phyloP scores from a whole-genome alignment of 2,113 vertebrate genomes.

The Cariama cristata region DNA sequence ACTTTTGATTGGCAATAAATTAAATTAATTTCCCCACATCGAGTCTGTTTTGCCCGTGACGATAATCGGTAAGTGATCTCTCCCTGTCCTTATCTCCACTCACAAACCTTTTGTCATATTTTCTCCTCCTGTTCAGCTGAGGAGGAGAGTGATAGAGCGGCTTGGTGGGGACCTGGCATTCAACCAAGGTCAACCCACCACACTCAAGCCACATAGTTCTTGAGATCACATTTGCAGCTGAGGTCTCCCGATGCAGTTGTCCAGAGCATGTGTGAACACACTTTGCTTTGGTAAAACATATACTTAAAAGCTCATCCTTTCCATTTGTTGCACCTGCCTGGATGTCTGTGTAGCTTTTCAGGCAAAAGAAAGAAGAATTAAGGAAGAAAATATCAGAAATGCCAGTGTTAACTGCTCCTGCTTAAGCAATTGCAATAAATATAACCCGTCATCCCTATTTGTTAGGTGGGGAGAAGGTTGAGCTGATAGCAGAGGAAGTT shows the following conservation, averaged over 20 bases:
- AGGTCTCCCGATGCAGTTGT: neutral
- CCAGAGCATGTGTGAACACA: accelerated
- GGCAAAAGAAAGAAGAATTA: neutral
- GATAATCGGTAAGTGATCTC: neutral
- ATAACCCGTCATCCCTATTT: neutral
- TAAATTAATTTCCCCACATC: no score
- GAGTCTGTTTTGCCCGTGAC: no score
- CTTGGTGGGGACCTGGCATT: neutral
- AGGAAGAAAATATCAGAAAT: neutral
- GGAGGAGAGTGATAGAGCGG: neutral
- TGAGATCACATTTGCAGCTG: neutral
- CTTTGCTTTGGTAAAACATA: neutral
- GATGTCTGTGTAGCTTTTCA: neutral
- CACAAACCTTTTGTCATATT: accelerated
- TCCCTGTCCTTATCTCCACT: neutral
- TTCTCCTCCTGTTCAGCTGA: neutral
- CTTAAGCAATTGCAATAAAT: neutral
- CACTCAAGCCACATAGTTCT: neutral
- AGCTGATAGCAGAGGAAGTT: neutral
- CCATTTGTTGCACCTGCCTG: neutral
- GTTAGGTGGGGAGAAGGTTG: neutral
- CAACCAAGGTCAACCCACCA: neutral
- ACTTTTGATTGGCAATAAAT: no score
- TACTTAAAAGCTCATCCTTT: neutral
- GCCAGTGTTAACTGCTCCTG: neutral